These are phyloP conservation scores for Polyommatus icarus DNA, from an alignment of 2,888 invertebrate species.

Conservation along the genomic window DNA sequence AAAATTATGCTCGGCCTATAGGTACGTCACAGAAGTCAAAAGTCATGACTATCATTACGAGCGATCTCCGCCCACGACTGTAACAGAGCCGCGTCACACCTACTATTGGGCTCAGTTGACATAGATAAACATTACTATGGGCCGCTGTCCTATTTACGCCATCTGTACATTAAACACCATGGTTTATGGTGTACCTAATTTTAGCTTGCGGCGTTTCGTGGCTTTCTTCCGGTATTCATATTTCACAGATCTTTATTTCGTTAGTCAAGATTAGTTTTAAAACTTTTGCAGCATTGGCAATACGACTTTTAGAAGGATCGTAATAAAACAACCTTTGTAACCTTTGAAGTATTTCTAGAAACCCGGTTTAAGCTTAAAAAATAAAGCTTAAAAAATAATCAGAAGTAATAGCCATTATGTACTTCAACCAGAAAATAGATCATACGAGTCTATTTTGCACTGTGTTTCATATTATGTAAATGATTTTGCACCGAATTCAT, in stretches of 20 bases:
- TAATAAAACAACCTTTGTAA: too few species aligned
- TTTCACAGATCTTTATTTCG: neutral
- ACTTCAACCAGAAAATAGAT: too few species aligned
- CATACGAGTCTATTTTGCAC: too few species aligned
- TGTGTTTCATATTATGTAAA: too few species aligned
- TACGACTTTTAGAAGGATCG: neutral
- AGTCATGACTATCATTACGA: conserved; percentile 5
- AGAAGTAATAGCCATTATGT: too few species aligned
- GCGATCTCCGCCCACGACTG: neutral
- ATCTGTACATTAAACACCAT: conserved; percentile 26
- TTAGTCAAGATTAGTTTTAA: neutral
- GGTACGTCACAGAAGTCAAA: neutral
- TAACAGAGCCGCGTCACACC: conserved; percentile 25
- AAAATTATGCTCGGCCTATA: neutral
- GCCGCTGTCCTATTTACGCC: conserved; percentile 32
- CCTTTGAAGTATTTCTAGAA: too few species aligned
- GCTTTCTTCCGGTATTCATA: neutral
- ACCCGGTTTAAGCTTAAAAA: too few species aligned
- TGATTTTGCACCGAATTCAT: too few species aligned
- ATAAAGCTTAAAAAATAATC: too few species aligned
- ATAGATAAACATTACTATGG: conserved; percentile 28
- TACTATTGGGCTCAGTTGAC: conserved; percentile 26
- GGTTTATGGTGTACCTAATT: conserved; percentile 7
- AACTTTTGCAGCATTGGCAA: too few species aligned
- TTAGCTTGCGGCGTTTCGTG: neutral